Evolutionary conservation across 2,113 vertebrate genomes (phyloP), one percentile per base, ranked within the genome.

Genomic region (Rhinoptilus africanus): DNA sequence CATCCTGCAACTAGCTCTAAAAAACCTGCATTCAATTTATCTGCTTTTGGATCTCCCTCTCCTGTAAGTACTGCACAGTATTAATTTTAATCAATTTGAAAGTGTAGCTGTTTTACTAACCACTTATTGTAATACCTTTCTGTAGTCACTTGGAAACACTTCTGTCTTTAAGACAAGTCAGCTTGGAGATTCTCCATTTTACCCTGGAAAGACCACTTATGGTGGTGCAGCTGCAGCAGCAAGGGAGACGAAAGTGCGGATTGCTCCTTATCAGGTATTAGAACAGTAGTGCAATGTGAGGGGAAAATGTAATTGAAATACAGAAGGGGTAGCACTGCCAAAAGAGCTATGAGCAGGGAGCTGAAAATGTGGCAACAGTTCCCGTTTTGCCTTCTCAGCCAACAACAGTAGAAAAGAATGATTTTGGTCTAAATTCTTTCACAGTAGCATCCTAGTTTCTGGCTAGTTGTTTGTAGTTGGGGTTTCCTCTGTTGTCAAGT

Each of bases 11-110:
- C 98, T 89, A 98, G 98, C 96, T 98, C 99, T 91, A 99, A 99
- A 97, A 99, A 98, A 96, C 99, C 99, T 96, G 98, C 99, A 22
- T 99, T 99, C 97, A 99, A 99, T 97, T 97, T 99, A 83, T 99
- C 99, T 80, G 99, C 99, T 88, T 99, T 99, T 97, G 99, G 99
- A 95, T 98, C 98, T 10, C 98, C 99, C n/a, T 99, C 99, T 92
- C 98, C 98, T 72, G 99, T 99, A 97, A 99, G 99, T 99, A 79
- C 47, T 56, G 45, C 26, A 28, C 43, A 20, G 5, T 45, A 32
- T 68, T 86, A 91, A 56, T 94, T 98, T 72, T 80, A 82, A 60
- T 67, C n/a, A 67, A 5, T 27, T 94, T 75, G n/a, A 56, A 83
- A 69, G 54, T 73, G 27, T 92, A 53, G 85, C 41, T 9, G 8